Base-by-base conservation (phyloP, 2,113 vertebrate species). In the Coptodon bakossiorum region DNA sequence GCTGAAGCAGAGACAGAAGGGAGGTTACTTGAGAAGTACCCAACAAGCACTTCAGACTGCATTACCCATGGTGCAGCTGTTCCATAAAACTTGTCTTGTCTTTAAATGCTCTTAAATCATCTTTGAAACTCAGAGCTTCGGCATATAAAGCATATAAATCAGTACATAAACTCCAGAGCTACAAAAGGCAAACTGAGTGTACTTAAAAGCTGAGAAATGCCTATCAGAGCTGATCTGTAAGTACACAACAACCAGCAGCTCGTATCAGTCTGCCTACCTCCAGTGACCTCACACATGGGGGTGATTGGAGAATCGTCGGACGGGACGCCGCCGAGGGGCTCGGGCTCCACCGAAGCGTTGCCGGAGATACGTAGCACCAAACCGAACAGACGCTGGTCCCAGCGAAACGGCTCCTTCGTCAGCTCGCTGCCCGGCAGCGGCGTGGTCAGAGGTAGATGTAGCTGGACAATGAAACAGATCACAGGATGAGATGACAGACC, bases 391-490 rank as follows among this genome's bases (percentile, higher is more conserved):
- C 98, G 97, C 94, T 99, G 98, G 95, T 99, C 98, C 98, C 98
- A 99, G 24, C 98, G 97, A 94, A 99, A 99, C 13, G 98, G 98
- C 86, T 99, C 98, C 94, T 99, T 98, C 85, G 98, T 98, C 95
- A 99, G 92, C 93, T 98, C 98, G 80, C 98, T 98, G 54, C 98
- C 98, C 68, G 98, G 98, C 56, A 99, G 96, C 53, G 98, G 98
- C 22, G 98, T 98, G 96, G 97, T 98, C 82, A 99, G 97, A 88
- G 98, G 98, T 89, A 99, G 97, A 84, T 99, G 98, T 31, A 99
- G 98, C 98, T 99, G 92, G 82, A 96, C 5, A 54, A n/a, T 2
- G 12, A 52, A 68, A 24, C 4, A 43, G 9, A 54, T 17, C 8
- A 40, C 2, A 84, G 17, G n/a, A n/a, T 53, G 48, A 54, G 31